Base-by-base conservation (phyloP, 2,888 invertebrate species). In the Hofmannophila pseudospretella region DNA sequence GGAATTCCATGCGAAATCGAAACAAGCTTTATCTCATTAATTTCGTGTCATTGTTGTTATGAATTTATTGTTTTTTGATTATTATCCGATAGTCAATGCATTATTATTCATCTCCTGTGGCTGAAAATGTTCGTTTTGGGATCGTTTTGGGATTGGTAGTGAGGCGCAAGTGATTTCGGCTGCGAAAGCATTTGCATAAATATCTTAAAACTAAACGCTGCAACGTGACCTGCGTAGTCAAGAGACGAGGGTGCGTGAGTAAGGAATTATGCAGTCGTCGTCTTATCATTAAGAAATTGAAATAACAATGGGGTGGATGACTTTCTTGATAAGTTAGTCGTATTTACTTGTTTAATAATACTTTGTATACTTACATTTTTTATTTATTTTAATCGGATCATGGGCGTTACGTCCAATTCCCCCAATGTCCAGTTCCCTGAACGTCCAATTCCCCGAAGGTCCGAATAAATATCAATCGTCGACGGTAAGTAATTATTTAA, bases 141-240 rank as follows among this genome's bases (percentile, higher is more conserved):
- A 38, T 14, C 34, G 9, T 33, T 38, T 13, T 27, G 26, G n/a
- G 31, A n/a, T n/a, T n/a, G n/a, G 8, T 19, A 19, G 20, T 25
- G 29, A 16, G 16, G 32, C 31, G 34, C 41, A 56, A 40, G 41
- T 51, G 51, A 54, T 45, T 51, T 44, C 41, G 47, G 45, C 44
- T 45, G 39, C 39, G 47, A 39, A n/a, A 23, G n/a, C 23, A 59
- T 59, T 56, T 54, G 43, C 51, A 50, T 58, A 49, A 52, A 47
- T 55, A 52, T 45, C 43, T 47, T 42, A 38, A 49, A 51, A 59
- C 49, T 56, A 53, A 59, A 54, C 51, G 50, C 38, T 45, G 35
- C 39, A 37, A 57, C 58, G 49, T 41, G 55, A 55, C 47, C 46
- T 40, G 58, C 38, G 44, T 57, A 36, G 30, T 37, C 51, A 59